Conservation (phyloP, 2,797 vertebrate genomes). For the Amphiprion clarkii region DNA sequence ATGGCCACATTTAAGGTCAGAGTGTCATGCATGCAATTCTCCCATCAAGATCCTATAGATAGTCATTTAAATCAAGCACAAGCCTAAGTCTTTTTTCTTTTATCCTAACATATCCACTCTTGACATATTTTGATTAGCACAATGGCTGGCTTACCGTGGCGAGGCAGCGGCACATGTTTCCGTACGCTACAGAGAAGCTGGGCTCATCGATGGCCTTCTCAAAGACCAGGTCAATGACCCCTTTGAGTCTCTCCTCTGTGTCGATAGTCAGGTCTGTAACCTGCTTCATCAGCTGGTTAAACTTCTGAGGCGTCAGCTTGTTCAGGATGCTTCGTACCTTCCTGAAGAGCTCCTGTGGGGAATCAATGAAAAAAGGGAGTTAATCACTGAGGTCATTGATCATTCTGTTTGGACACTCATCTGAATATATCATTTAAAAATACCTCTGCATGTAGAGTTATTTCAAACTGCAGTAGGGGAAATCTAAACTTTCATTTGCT, state of each 20-base stretch:
- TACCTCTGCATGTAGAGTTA: neutral
- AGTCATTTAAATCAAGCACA: neutral
- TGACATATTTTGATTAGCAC: neutral
- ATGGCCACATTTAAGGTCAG: too few species aligned
- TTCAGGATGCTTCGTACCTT: slow-evolving; percentile 98
- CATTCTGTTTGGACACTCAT: neutral
- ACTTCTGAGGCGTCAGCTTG: slow-evolving; percentile 98
- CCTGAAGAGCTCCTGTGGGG: slow-evolving; percentile 90
- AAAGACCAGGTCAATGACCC: slow-evolving; percentile 98
- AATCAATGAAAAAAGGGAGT: neutral
- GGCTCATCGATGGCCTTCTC: slow-evolving; percentile 98
- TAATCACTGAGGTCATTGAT: slow-evolving; percentile 3
- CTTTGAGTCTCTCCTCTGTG: slow-evolving; percentile 96
- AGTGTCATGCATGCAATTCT: too few species aligned
- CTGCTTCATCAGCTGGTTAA: slow-evolving; percentile 98
- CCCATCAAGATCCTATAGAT: neutral
- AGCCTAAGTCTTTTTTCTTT: neutral
- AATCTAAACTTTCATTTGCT: neutral
- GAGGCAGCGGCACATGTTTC: slow-evolving; percentile 98
- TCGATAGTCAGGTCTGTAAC: slow-evolving; percentile 97
- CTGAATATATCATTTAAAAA: neutral
- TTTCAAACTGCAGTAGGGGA: too few species aligned
- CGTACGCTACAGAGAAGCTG: slow-evolving; percentile 97
- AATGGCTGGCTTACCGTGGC: slow-evolving; percentile 87
- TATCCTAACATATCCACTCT: too few species aligned